Evolutionary conservation across 2,797 vertebrate species (phyloP), one percentile per base, ranked within the genome.

Genomic region (Alcedo quadribrachys): DNA sequence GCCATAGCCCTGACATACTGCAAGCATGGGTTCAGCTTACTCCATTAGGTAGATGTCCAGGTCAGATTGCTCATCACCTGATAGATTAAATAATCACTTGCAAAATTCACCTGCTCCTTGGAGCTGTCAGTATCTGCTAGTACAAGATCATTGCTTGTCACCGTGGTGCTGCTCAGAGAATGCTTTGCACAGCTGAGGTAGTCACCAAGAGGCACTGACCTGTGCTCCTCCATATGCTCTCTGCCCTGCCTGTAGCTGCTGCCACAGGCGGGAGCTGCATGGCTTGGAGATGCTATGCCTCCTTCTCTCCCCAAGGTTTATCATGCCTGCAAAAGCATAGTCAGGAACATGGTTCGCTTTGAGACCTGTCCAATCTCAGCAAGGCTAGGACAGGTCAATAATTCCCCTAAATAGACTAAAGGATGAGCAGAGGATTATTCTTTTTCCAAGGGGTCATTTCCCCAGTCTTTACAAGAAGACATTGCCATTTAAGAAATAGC

Each of bases 211-310:
- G 69, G 66, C 78, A 89, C 25, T 67, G 82, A 60, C 77, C 82
- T 30, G 45, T 53, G 62, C 8, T 81, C 17, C 60, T 84, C 89
- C 91, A 70, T 81, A 87, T 92, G 89, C 35, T 92, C 58, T 54
- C 55, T 71, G 43, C 35, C 73, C 50, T 60, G 21, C n/a, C 35
- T 51, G 69, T 69, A 92, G 85, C 77, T 94, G 92, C 77, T 82
- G 35, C 71, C 19, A 33, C 61, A 84, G 63, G 46, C 4, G 0
- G 70, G 46, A 79, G 17, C 19, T 76, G 22, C 28, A 21, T 0
- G 1, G 19, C 24, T 55, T 0, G 0, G 25, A 53, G 30, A 42
- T 30, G 17, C 28, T 62, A 7, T 20, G 28, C 37, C 71, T 86
- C 25, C 69, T 67, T 17, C 13, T 8, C 12, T 74, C 40, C 66